phyloP scores from a whole-genome alignment of 2,888 invertebrate species.

The Pyrgus malvae region DNA sequence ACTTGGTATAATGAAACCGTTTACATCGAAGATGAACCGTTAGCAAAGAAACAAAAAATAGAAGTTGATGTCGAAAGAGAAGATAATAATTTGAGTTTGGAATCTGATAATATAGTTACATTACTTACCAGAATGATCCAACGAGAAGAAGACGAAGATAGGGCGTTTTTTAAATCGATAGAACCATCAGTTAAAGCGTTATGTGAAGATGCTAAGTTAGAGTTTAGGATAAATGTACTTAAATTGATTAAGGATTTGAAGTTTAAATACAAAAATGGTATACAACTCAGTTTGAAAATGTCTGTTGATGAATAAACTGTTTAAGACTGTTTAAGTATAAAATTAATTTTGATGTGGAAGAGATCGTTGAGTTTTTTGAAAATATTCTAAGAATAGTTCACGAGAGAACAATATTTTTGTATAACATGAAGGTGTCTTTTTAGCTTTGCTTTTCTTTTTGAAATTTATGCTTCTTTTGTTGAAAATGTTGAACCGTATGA shows the following conservation, averaged over 20 bases:
- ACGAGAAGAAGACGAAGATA: constrained; percentile 65
- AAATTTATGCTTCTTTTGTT: too few relatives aligned
- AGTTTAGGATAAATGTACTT: constrained; percentile 61
- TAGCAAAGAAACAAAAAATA: constrained; percentile 30
- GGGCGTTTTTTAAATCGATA: constrained; percentile 63
- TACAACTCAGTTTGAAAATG: constrained; percentile 10
- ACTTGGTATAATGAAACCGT: constrained; percentile 52
- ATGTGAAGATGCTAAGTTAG: constrained; percentile 51
- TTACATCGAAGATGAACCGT: constrained; percentile 42
- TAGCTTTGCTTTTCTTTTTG: too few relatives aligned
- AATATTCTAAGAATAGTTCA: too few relatives aligned
- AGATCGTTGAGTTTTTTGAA: too few relatives aligned
- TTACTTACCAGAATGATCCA: constrained; percentile 53
- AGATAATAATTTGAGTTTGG: constrained; percentile 3
- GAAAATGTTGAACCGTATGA: too few relatives aligned
- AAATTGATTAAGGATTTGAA: constrained; percentile 50
- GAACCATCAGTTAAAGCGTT: constrained; percentile 56
- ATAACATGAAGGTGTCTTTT: too few relatives aligned
- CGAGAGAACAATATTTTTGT: too few relatives aligned
- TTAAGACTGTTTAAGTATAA: too few relatives aligned
- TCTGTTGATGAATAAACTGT: constrained; percentile 1
- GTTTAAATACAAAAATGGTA: constrained; percentile 39
- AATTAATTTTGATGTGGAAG: too few relatives aligned
- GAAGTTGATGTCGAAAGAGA: constrained; percentile 20
- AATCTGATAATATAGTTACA: constrained; percentile 42